Conservation (phyloP, 2,888 invertebrate species). For the Pandemis corylana region DNA sequence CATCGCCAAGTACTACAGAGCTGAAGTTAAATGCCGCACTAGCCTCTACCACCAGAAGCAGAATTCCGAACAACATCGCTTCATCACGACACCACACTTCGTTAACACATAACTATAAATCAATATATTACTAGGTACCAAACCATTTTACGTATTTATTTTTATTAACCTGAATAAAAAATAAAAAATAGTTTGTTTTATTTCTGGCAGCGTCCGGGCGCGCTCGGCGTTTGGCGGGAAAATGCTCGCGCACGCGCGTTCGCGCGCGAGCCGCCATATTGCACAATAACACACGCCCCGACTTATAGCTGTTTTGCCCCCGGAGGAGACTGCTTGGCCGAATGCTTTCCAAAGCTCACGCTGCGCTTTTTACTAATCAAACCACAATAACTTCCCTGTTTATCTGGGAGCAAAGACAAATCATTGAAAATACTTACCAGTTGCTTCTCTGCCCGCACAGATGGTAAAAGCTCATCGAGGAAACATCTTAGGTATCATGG, state of each 20-base stretch:
- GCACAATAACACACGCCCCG: constrained; percentile 66
- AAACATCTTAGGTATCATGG: no score
- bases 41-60: constrained; percentile 68
- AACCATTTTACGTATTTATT: constrained; percentile 30
- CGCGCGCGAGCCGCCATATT: constrained; percentile 67
- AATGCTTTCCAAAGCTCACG: neutral
- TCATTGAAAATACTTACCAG: no score
- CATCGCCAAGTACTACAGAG: constrained; percentile 56
- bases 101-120: constrained; percentile 46
- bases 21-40: constrained; percentile 66
- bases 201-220: constrained; percentile 63
- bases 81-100: constrained; percentile 67
- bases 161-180: constrained; percentile 17
- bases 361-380: neutral
- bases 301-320: constrained; percentile 50
- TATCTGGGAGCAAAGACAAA: no score
- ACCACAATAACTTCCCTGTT: neutral
- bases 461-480: no score
- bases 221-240: constrained; percentile 76
- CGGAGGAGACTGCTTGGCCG: constrained; percentile 43
- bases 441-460: no score
- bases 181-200: constrained; percentile 46
- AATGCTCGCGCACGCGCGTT: constrained; percentile 74
- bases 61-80: constrained; percentile 72
- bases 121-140: constrained; percentile 8